These are phyloP conservation scores for Pammene fasciana DNA, from an alignment of 2,888 invertebrate genomes.

Conservation along the genomic window DNA sequence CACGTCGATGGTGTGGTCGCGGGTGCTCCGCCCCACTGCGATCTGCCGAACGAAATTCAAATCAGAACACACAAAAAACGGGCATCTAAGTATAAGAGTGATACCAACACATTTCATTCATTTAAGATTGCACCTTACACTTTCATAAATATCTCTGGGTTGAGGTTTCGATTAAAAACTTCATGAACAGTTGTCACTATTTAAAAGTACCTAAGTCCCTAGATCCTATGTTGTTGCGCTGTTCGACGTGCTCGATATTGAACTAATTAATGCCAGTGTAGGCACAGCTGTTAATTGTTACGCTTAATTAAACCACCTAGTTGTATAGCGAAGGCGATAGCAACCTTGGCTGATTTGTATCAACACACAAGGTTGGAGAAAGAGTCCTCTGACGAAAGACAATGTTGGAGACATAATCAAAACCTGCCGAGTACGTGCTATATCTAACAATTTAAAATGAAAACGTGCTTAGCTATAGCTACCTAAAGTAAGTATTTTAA, in stretches of 20 bases:
- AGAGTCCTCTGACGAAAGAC: constrained; percentile 32
- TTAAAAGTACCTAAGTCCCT: background rate
- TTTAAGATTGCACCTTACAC: background rate
- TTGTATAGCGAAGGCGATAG: constrained; percentile 44
- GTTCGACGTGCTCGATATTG: constrained; percentile 35
- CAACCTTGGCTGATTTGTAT: constrained; percentile 48
- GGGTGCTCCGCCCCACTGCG: constrained; percentile 94
- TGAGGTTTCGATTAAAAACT: background rate
- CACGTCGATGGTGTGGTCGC: constrained; percentile 95
- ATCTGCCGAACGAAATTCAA: constrained; percentile 82
- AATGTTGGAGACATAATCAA: background rate
- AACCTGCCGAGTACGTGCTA: constrained; percentile 13
- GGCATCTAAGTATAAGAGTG: no score
- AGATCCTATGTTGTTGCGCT: constrained; percentile 7
- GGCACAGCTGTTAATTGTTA: constrained; percentile 60
- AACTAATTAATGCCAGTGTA: constrained; percentile 51
- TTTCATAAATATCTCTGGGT: background rate
- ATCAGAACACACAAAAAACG: background rate
- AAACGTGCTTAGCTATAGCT: constrained; percentile 22
- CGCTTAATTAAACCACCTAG: constrained; percentile 58
- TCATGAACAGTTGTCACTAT: background rate
- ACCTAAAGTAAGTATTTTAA: constrained; percentile 4
- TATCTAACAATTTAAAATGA: constrained; percentile 3
- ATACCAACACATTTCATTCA: background rate
- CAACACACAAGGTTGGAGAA: constrained; percentile 46